Conservation (phyloP, 1,140 invertebrate species). For the Teleopsis dalmanni region DNA sequence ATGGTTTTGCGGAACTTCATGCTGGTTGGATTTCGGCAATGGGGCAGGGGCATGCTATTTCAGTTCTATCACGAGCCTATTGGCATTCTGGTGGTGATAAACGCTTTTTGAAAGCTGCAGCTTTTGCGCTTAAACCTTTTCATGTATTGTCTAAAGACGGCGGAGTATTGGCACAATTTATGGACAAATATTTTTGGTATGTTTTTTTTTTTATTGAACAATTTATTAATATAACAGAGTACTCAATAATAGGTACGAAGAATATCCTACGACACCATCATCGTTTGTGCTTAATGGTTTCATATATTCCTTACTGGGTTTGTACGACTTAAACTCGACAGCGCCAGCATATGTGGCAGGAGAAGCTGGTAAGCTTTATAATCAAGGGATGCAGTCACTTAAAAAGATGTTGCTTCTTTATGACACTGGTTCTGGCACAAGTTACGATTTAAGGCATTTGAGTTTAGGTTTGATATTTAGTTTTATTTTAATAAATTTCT, state of each 20-base stretch:
- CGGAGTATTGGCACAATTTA: conserved; percentile 78
- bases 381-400: conserved; percentile 79
- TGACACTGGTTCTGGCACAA: conserved; percentile 93
- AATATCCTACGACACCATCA: conserved; percentile 92
- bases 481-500: background rate
- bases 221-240: background rate
- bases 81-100: conserved; percentile 67
- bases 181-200: conserved; percentile 69
- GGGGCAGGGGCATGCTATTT: conserved; percentile 96
- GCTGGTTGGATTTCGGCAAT: conserved; percentile 96
- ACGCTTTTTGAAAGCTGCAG: conserved; percentile 72
- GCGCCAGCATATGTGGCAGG: conserved; percentile 54
- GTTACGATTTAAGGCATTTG: conserved; percentile 93
- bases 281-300: conserved; percentile 98
- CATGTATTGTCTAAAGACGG: conserved; percentile 60
- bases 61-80: conserved; percentile 83
- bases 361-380: conserved; percentile 69
- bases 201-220: conserved; percentile 2
- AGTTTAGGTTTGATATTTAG: conserved; percentile 53
- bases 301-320: conserved; percentile 92
- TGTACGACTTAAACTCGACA: conserved; percentile 82
- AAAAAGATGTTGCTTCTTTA: conserved; percentile 85
- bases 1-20: conserved; percentile 67
- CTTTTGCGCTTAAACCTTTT: conserved; percentile 74
- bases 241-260: conserved; percentile 75